Percentiles rank a stretch among this genome's conserved stretches.
These are phyloP conservation scores for Dromiciops gliroides DNA, from an alignment of 2,113 vertebrate genomes.

Conservation along the genomic window DNA sequence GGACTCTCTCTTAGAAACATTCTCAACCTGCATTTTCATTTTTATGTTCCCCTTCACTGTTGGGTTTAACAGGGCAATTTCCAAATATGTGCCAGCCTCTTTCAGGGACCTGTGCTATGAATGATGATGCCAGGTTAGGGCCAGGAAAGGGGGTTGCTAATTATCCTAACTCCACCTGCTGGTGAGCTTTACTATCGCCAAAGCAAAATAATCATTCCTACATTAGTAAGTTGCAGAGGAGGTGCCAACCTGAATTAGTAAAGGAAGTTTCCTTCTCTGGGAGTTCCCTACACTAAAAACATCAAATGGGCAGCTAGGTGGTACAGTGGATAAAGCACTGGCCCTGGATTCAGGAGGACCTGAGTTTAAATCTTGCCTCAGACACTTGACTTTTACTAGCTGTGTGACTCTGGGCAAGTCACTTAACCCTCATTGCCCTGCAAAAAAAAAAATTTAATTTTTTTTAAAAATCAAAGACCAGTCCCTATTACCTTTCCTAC, in stretches of 20 bases:
- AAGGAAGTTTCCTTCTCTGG: background rate
- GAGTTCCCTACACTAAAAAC: background rate
- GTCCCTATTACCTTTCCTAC: background rate
- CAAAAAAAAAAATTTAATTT: too few species aligned
- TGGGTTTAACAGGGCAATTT: constrained; percentile 13
- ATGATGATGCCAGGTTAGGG: background rate
- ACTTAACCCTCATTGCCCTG: too few species aligned
- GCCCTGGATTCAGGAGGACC: too few species aligned
- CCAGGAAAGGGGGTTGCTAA: constrained; percentile 71
- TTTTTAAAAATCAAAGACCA: constrained; percentile 40
- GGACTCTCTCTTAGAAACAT: constrained; percentile 30
- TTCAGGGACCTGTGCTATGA: constrained; percentile 67
- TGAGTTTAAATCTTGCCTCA: too few species aligned
- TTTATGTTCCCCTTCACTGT: background rate
- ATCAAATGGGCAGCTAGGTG: too few species aligned
- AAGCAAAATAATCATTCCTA: background rate
- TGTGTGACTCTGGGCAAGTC: too few species aligned
- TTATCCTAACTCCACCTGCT: constrained; percentile 84
- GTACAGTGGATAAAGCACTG: too few species aligned
- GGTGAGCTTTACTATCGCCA: constrained; percentile 67
- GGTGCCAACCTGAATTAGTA: background rate
- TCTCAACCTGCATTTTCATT: constrained; percentile 15
- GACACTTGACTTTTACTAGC: too few species aligned
- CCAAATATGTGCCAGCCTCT: constrained; percentile 26
- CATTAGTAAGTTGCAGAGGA: background rate